Conservation (phyloP, 2,797 vertebrate species). For the Morus bassanus region DNA sequence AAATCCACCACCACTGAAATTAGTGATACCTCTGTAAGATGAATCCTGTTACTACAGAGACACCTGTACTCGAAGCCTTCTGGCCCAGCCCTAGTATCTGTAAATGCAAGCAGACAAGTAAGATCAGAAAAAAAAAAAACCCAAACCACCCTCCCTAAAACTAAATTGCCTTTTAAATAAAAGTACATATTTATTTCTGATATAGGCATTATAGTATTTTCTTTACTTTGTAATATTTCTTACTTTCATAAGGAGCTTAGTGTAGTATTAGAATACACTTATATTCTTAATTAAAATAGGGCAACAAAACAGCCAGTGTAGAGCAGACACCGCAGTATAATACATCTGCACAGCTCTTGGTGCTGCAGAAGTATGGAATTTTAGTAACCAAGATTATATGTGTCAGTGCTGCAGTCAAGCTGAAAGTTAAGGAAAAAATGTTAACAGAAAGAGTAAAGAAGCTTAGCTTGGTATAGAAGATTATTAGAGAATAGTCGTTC, state of each 20-base stretch:
- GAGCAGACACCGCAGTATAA: background rate
- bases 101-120: background rate
- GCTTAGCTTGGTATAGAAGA: background rate
- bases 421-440: conserved; percentile 10
- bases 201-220: background rate
- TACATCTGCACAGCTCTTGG: background rate
- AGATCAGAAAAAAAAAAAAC: background rate
- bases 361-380: background rate
- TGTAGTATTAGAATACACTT: background rate
- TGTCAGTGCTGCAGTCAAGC: background rate
- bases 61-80: background rate
- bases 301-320: background rate
- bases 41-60: background rate
- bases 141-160: background rate
- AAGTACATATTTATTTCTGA: background rate
- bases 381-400: background rate
- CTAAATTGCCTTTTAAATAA: background rate
- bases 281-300: background rate
- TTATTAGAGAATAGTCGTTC: background rate
- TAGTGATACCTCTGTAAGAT: background rate
- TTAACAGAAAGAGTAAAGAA: background rate
- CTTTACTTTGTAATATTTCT: background rate
- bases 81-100: background rate
- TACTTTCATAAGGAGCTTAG: background rate
- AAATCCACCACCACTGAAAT: background rate